These are phyloP conservation scores for Augochlora pura DNA, from an alignment of 1,140 invertebrate species.

Conservation along the genomic window DNA sequence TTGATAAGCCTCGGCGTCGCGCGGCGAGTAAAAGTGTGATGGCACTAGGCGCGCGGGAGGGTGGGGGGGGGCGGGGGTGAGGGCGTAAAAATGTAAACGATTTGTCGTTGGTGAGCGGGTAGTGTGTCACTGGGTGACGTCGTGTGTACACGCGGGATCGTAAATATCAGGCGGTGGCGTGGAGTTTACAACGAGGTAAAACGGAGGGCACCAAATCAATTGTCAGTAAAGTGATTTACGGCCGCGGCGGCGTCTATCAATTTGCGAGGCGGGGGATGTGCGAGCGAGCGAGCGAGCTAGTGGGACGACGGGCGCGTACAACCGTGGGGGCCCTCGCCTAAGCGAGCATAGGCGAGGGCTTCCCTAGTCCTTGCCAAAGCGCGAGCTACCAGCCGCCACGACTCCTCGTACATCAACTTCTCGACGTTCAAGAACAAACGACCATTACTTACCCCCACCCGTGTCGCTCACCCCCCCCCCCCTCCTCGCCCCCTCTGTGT, in stretches of 20 bases:
- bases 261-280: constrained; percentile 51
- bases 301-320: constrained; percentile 20
- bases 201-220: constrained; percentile 57
- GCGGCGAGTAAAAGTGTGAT: neutral
- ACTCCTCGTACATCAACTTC: constrained; percentile 26
- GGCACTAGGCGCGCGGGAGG: no score
- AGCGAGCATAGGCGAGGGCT: neutral
- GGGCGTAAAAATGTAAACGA: constrained; percentile 29
- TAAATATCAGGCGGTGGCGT: constrained; percentile 43
- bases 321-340: neutral
- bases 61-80: no score
- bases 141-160: constrained; percentile 41
- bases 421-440: constrained; percentile 52
- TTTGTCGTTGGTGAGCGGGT: constrained; percentile 22
- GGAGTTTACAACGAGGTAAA: constrained; percentile 53
- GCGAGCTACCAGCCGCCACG: constrained; percentile 11
- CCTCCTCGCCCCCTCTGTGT: no score
- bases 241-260: constrained; percentile 56
- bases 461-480: neutral
- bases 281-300: constrained; percentile 3
- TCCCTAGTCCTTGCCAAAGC: neutral
- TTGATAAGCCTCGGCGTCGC: no score
- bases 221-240: constrained; percentile 65
- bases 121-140: constrained; percentile 36
- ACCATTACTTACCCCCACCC: constrained; percentile 29